These are phyloP conservation scores for Netelia melanura DNA, from an alignment of 2,888 invertebrate species.

Conservation along the genomic window DNA sequence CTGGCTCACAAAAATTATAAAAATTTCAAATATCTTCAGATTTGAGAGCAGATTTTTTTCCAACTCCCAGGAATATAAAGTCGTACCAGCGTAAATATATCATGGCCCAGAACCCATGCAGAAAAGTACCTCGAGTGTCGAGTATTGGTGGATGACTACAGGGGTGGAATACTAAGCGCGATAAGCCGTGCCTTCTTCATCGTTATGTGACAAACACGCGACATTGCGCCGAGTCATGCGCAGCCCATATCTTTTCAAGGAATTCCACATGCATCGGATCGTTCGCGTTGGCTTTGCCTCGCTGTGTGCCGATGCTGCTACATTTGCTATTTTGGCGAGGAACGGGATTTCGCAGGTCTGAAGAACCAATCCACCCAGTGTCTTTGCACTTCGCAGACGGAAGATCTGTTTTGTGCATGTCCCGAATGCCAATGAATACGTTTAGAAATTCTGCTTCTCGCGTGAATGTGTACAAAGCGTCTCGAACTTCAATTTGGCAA, in stretches of 20 bases:
- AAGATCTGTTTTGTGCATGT: slow-evolving; percentile 76
- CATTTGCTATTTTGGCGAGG: slow-evolving; percentile 49
- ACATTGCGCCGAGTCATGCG: slow-evolving; percentile 73
- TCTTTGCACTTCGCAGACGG: slow-evolving; percentile 66
- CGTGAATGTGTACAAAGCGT: background rate
- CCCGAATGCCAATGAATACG: slow-evolving; percentile 71
- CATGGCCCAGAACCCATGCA: slow-evolving; percentile 39
- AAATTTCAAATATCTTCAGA: background rate
- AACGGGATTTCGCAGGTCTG: slow-evolving; percentile 35
- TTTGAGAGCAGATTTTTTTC: slow-evolving; percentile 29
- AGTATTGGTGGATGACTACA: slow-evolving; percentile 47
- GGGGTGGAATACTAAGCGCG: slow-evolving; percentile 72
- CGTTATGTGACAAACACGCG: slow-evolving; percentile 41
- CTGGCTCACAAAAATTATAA: background rate
- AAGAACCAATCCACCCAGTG: slow-evolving; percentile 55
- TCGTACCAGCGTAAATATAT: slow-evolving; percentile 32
- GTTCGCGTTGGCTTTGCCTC: slow-evolving; percentile 41
- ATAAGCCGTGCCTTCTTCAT: slow-evolving; percentile 67
- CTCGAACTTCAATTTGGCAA: background rate
- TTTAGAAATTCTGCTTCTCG: slow-evolving; percentile 57
- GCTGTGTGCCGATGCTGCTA: slow-evolving; percentile 50
- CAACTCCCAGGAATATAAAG: slow-evolving; percentile 13
- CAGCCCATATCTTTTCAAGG: slow-evolving; percentile 72
- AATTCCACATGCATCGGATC: slow-evolving; percentile 60
- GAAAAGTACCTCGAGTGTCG: slow-evolving; percentile 53